These are phyloP conservation scores for Sebastes taczanowskii DNA, from an alignment of 2,797 vertebrate species.

Conservation along the genomic window DNA sequence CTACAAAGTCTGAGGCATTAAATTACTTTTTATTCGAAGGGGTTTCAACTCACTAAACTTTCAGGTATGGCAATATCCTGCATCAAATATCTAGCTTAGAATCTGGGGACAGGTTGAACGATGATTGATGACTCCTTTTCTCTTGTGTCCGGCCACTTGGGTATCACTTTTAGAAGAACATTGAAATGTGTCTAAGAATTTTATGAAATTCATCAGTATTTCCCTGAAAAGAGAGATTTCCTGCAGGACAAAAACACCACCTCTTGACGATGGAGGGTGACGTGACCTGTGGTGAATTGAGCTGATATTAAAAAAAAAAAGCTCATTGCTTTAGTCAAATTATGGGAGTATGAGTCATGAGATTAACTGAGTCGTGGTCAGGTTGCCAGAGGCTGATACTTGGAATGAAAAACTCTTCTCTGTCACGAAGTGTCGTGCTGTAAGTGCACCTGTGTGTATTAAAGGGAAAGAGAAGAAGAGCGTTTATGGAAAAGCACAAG, in stretches of 20 bases:
- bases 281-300: neutral
- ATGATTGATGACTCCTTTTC: conserved; percentile 20
- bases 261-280: neutral
- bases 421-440: neutral
- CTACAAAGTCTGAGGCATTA: neutral
- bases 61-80: conserved; percentile 37
- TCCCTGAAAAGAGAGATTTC: neutral
- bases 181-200: neutral
- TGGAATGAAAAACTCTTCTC: neutral
- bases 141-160: neutral
- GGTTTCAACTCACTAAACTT: conserved; percentile 9
- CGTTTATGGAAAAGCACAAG: conserved; percentile 6
- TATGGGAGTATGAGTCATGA: neutral
- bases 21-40: neutral
- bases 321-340: neutral
- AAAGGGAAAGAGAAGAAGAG: neutral
- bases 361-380: neutral
- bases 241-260: neutral
- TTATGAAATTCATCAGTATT: neutral
- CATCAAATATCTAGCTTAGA: neutral
- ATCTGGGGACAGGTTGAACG: conserved; percentile 1
- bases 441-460: neutral
- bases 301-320: neutral
- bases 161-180: neutral
- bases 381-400: neutral